A percentile compares a stretch with the other conserved stretches of the same genome.
Conservation (phyloP, 2,113 vertebrate genomes). For the Nerophis lumbriciformis region DNA sequence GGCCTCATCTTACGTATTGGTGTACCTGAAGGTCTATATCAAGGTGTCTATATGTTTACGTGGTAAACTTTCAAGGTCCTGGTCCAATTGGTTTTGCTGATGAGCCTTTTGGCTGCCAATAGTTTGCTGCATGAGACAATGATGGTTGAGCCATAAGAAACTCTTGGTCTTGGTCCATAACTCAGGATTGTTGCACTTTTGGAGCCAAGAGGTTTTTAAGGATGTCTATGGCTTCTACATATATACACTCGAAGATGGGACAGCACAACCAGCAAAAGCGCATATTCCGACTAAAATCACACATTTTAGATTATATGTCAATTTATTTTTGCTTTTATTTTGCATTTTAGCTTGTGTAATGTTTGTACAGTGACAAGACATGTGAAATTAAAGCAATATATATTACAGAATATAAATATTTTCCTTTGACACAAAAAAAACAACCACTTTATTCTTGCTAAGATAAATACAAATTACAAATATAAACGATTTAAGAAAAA, state of each 20-base stretch:
- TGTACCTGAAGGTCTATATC: slow-evolving; percentile 28
- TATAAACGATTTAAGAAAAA: too few relatives aligned
- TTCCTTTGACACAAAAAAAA: slow-evolving; percentile 4
- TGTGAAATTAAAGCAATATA: not conserved
- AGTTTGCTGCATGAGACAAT: slow-evolving; percentile 35
- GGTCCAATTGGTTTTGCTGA: slow-evolving; percentile 12
- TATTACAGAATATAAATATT: slow-evolving; percentile 20
- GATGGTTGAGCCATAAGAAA: slow-evolving; percentile 39
- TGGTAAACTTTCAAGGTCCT: slow-evolving; percentile 1
- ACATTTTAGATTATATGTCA: slow-evolving; percentile 29
- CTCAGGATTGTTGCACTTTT: slow-evolving; percentile 71
- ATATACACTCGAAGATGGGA: slow-evolving; percentile 15
- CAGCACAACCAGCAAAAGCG: slow-evolving; percentile 39
- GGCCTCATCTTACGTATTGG: slow-evolving; percentile 13
- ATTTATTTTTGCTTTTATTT: not conserved
- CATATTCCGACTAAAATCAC: slow-evolving; percentile 37
- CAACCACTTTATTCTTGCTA: not conserved
- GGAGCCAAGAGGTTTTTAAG: slow-evolving; percentile 51
- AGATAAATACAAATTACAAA: not conserved
- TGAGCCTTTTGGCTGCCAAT: slow-evolving; percentile 25
- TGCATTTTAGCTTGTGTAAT: slow-evolving; percentile 5
- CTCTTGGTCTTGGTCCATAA: slow-evolving; percentile 58
- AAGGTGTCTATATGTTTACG: slow-evolving; percentile 30
- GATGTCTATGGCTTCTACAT: slow-evolving; percentile 32
- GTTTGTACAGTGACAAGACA: slow-evolving; percentile 1